Evolutionary conservation across 64 coral and sea anemone species (phyloP), one percentile per base, ranked within the genome.

Genomic region (Exaiptasia diaphana): DNA sequence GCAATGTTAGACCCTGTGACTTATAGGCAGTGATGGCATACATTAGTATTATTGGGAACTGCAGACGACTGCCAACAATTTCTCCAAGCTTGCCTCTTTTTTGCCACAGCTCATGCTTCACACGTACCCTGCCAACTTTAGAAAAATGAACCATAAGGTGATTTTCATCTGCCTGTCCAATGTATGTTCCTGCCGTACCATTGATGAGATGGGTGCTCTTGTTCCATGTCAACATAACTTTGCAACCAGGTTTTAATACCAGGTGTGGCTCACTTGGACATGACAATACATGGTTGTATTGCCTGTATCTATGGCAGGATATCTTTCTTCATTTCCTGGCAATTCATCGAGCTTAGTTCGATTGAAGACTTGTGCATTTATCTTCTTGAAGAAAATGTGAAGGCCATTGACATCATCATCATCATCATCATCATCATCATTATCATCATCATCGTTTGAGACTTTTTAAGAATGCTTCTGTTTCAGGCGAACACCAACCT

Each of bases 11-110:
- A 15, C 75, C 75, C 23, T 79, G 75, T 8, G 53, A 78, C 23
- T 78, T 78, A 23, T 78, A 55, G 53, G 29, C 57, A 2, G 75
- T 79, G 8, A 79, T 25, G 14, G 50, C 75, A 41, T 79, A 60
- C 17, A 11, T 36, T 4, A 25, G 18, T 14, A 62, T 27, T 23
- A 79, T 25, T 0, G 75, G 75, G 39, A 79, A 79, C 5, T 79
- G 54, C 17, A 5, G 15, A 35, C 38, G 52, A 62, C 53, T 43
- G 4, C 55, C 54, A 13, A 59, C 11, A 12, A 7, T 39, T 41
- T 79, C 75, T 22, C 75, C 54, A 8, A 40, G 27, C 3, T 24
- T 35, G 24, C 61, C 61, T 30, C 55, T 55, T 17, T 54, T 46
- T 10, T 31, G 11, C 73, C 76, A 64, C 7, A 14, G 62, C 22